Base-by-base conservation (phyloP, 1,140 invertebrate species). In the Diuraphis noxia region DNA sequence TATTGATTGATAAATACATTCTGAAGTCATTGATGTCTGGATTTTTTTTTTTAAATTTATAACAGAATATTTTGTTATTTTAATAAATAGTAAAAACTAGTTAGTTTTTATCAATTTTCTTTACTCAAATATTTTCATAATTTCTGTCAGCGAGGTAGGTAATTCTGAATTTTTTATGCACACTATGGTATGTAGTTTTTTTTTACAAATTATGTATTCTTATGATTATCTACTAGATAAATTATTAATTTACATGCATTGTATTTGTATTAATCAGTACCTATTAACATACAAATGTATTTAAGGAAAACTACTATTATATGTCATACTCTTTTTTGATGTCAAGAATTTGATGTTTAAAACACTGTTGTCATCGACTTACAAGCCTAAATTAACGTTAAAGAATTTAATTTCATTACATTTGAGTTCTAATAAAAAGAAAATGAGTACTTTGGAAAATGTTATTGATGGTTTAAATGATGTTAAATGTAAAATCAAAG, bases 391-490 rank as follows among this genome's bases (percentile, higher is more conserved):
- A 90, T 90, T 46, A 34, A 36, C 3, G 5, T 36, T 19, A 21
- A 79, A 46, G 0, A 72, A 79, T 79, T 90, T 90, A 5, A 79
- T 43, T 34, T 79, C 13, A 46, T 79, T 90, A 19, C 19, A 46
- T 36, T 52, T 82, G 41, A 82, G 17, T 52, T n/a, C 21, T 38
- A 82, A 38, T n/a, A 49, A 49, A 49, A 49, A 30, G 25, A 91
- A 43, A 52, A 91, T 91, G 89, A 91, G 72, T 91, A 46, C 89
- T 40, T 52, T 91, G 13, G 77, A 82, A 82, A 82, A 91, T 49
- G 34, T 91, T 49, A 38, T 91, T 63, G 77, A 52, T 91, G 89
- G 89, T n/a, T 81, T 43, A 25, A 91, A 52, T 52, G 89, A 91
- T 81, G 89, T 91, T 52, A 81, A 21, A 49, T 23, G 5, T 49